These are phyloP conservation scores for Nesogale talazaci DNA, from an alignment of 2,113 vertebrate genomes.

Conservation along the genomic window DNA sequence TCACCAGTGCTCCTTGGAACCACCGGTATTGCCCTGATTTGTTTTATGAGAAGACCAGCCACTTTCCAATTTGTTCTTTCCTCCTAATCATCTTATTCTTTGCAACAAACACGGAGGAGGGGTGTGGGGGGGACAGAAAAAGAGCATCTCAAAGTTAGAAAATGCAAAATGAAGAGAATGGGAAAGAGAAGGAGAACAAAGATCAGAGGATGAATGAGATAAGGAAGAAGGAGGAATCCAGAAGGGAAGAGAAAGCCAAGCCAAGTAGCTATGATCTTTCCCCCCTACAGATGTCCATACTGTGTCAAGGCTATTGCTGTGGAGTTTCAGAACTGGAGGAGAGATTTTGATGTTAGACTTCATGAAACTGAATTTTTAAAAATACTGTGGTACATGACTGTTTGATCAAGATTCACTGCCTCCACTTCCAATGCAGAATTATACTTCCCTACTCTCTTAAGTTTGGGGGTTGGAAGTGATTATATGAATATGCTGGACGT, in stretches of 20 bases:
- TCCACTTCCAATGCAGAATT: not conserved
- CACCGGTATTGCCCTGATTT: not conserved
- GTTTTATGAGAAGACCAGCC: not conserved
- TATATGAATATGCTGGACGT: not conserved
- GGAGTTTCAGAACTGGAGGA: too few relatives aligned
- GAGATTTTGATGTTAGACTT: too few relatives aligned
- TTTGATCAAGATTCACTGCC: not conserved
- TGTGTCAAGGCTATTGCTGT: not conserved
- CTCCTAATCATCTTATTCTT: conserved; percentile 13
- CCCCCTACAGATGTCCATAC: not conserved
- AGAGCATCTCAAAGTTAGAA: conserved; percentile 14
- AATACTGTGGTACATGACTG: not conserved
- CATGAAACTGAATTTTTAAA: too few relatives aligned
- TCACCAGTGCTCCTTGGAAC: not conserved
- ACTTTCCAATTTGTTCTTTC: not conserved
- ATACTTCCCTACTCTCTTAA: not conserved
- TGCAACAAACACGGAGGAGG: not conserved
- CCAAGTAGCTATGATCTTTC: not conserved
- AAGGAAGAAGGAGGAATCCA: too few relatives aligned
- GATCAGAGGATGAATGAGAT: too few relatives aligned
- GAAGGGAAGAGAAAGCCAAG: not conserved
- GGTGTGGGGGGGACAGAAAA: not conserved
- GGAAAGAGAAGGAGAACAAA: too few relatives aligned
- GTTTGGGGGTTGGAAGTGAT: not conserved
- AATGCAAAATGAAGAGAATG: not conserved